These are phyloP conservation scores for Drosophila novamexicana DNA, from an alignment of 1,140 invertebrate genomes.

Conservation along the genomic window DNA sequence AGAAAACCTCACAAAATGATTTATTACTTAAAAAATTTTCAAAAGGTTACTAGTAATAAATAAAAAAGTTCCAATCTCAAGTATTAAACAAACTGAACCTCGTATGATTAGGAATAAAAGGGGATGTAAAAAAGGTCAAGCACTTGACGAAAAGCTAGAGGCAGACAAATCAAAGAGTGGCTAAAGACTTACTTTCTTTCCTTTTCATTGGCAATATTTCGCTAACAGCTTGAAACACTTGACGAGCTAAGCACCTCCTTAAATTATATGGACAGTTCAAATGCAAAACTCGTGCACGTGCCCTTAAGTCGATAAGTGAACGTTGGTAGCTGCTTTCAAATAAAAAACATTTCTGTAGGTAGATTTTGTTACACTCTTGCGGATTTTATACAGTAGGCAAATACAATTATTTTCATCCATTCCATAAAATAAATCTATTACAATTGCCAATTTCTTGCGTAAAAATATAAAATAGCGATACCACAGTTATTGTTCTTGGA, in stretches of 20 bases:
- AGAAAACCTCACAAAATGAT: neutral
- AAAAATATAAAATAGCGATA: no score
- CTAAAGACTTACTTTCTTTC: slow-evolving; percentile 27
- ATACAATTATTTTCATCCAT: no score
- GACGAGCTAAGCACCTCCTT: slow-evolving; percentile 5
- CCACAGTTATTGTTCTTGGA: no score
- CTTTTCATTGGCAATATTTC: slow-evolving; percentile 14
- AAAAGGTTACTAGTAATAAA: neutral
- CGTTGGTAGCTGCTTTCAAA: slow-evolving; percentile 26
- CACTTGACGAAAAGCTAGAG: neutral
- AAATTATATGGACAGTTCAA: slow-evolving; percentile 31
- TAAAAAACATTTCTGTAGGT: neutral
- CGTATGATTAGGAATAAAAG: neutral
- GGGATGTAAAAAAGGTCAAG: neutral
- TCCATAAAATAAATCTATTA: no score
- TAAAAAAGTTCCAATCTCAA: neutral
- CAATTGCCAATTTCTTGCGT: no score
- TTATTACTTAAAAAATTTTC: neutral
- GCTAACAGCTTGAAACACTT: neutral
- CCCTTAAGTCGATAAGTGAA: slow-evolving; percentile 20
- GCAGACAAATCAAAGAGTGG: neutral
- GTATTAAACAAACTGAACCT: neutral
- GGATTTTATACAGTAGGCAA: neutral
- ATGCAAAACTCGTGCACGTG: slow-evolving; percentile 35
- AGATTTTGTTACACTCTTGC: neutral